These are phyloP conservation scores for Amorpha juglandis DNA, from an alignment of 2,888 invertebrate species.

Conservation along the genomic window DNA sequence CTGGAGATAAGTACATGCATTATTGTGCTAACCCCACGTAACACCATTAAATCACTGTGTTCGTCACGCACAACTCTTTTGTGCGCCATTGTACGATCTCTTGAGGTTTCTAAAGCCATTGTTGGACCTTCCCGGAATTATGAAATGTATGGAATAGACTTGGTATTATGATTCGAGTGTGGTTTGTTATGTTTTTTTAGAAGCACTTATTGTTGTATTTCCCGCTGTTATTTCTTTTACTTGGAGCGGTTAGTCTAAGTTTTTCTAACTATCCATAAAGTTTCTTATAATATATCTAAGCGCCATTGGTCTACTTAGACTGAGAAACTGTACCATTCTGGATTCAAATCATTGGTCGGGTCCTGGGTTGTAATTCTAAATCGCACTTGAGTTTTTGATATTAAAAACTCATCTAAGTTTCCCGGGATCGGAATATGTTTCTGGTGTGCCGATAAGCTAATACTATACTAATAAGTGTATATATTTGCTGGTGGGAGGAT, in stretches of 20 bases:
- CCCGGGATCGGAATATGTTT: too few species aligned
- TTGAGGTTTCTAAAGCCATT: slow-evolving; percentile 37
- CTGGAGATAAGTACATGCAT: slow-evolving; percentile 21
- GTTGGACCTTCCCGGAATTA: slow-evolving; percentile 28
- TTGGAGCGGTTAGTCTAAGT: background rate
- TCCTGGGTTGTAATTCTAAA: too few species aligned
- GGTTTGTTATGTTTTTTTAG: background rate
- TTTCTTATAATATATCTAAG: too few species aligned
- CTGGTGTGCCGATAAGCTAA: too few species aligned
- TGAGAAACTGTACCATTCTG: too few species aligned
- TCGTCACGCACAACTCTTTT: slow-evolving; percentile 54
- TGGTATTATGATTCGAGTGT: slow-evolving; percentile 30
- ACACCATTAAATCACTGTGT: slow-evolving; percentile 48
- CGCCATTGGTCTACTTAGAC: too few species aligned
- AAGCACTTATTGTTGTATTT: background rate
- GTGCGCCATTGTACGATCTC: slow-evolving; percentile 45
- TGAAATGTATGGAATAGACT: slow-evolving; percentile 37
- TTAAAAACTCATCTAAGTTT: too few species aligned
- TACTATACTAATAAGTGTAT: too few species aligned
- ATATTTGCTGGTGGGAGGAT: too few species aligned
- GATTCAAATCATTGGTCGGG: too few species aligned
- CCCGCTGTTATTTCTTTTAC: background rate
- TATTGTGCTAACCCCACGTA: slow-evolving; percentile 37
- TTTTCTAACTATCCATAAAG: background rate
- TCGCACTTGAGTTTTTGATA: too few species aligned